Evolutionary conservation across 2,797 vertebrate species (phyloP).

Genomic region (Decapterus maruadsi): DNA sequence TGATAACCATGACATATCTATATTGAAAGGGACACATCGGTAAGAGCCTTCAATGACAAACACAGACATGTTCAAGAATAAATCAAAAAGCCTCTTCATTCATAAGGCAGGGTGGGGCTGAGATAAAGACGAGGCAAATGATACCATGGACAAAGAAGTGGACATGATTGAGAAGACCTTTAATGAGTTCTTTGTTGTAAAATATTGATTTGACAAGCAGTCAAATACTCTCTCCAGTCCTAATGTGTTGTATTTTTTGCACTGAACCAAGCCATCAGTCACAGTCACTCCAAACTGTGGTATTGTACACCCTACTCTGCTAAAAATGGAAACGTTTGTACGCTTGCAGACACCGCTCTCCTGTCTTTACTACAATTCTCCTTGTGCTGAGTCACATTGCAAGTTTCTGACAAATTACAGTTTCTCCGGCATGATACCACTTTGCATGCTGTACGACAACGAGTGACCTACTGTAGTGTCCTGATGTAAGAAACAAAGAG

Average conservation of each 20-base stretch:
- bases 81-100: constrained; percentile 16
- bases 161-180: neutral
- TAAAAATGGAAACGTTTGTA: constrained; percentile 30
- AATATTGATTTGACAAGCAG: constrained; percentile 25
- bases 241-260: neutral
- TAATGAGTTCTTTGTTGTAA: constrained; percentile 6
- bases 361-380: constrained; percentile 10
- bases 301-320: neutral
- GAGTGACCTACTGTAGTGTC: neutral
- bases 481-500: constrained; percentile 12
- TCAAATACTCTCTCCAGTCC: neutral
- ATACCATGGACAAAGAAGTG: constrained; percentile 3
- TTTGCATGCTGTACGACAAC: constrained; percentile 7
- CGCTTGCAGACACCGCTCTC: constrained; percentile 8
- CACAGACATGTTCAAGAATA: constrained; percentile 14
- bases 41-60: constrained; percentile 4
- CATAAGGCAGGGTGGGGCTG: neutral
- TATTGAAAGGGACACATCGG: constrained; percentile 5
- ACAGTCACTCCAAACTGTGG: neutral
- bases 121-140: neutral
- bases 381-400: constrained; percentile 35
- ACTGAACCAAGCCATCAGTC: neutral
- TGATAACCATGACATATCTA: constrained; percentile 8
- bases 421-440: constrained; percentile 7
- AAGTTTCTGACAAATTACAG: constrained; percentile 27